These are phyloP conservation scores for Cosmopolites sordidus DNA, from an alignment of 2,888 invertebrate genomes.

Conservation along the genomic window DNA sequence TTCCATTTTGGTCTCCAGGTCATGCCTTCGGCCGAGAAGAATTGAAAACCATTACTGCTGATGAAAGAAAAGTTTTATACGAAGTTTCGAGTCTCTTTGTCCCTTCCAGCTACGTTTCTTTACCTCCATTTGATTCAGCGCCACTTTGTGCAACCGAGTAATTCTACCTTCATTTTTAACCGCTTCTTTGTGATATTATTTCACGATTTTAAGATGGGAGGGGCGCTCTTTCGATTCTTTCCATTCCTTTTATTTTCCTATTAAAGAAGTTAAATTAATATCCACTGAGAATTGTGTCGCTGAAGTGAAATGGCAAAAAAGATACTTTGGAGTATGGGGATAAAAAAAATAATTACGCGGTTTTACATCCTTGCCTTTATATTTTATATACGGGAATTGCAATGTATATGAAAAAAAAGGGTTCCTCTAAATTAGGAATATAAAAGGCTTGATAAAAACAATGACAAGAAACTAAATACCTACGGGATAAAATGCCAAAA, in stretches of 20 bases:
- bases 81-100: constrained; percentile 47
- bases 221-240: not conserved
- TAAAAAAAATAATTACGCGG: too few species aligned
- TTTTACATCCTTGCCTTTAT: too few species aligned
- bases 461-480: too few species aligned
- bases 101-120: constrained; percentile 41
- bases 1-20: constrained; percentile 31
- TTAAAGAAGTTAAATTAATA: too few species aligned
- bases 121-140: constrained; percentile 26
- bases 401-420: too few species aligned
- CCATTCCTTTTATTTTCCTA: not conserved
- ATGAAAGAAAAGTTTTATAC: constrained; percentile 50
- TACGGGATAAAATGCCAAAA: too few species aligned
- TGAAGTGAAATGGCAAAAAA: too few species aligned
- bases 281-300: too few species aligned
- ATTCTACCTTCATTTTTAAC: constrained; percentile 25
- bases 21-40: constrained; percentile 41
- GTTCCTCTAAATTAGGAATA: too few species aligned
- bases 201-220: not conserved
- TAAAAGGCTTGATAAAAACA: too few species aligned
- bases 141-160: constrained; percentile 21
- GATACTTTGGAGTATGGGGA: too few species aligned
- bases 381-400: too few species aligned
- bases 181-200: constrained; percentile 18
- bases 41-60: constrained; percentile 50